phyloP scores from a whole-genome alignment of 2,797 vertebrate species.

The Schizopygopsis pylzovi region DNA sequence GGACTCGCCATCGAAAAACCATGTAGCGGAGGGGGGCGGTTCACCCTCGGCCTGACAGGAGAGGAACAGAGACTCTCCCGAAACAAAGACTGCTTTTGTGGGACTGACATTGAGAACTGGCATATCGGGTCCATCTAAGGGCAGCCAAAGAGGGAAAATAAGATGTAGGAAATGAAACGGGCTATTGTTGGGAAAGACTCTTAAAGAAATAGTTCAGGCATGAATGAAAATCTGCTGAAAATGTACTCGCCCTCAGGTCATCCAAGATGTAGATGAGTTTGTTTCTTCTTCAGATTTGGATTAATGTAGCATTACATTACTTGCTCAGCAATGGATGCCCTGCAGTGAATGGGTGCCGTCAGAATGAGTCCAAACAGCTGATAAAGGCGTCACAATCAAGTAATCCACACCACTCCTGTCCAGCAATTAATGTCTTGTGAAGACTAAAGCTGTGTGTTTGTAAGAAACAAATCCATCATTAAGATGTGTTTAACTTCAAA shows the following conservation, averaged over 20 bases:
- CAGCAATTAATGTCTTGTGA: neutral
- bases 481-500: neutral
- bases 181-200: slow-evolving; percentile 5
- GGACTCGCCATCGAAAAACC: slow-evolving; percentile 71
- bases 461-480: neutral
- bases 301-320: neutral
- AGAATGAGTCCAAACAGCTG: slow-evolving; percentile 1
- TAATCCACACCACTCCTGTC: neutral
- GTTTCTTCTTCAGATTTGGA: neutral
- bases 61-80: slow-evolving; percentile 70
- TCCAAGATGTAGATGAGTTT: neutral
- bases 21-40: slow-evolving; percentile 73
- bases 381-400: neutral
- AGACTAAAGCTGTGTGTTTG: neutral
- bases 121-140: slow-evolving; percentile 83
- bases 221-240: neutral
- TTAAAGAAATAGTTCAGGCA: neutral
- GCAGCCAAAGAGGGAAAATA: slow-evolving; percentile 28
- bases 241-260: neutral
- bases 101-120: slow-evolving; percentile 67
- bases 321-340: neutral
- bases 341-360: neutral
- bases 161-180: slow-evolving; percentile 2
- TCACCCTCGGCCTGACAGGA: slow-evolving; percentile 76
- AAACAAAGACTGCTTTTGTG: slow-evolving; percentile 63